phyloP scores from a whole-genome alignment of 1,140 invertebrate species.

The Mya arenaria region DNA sequence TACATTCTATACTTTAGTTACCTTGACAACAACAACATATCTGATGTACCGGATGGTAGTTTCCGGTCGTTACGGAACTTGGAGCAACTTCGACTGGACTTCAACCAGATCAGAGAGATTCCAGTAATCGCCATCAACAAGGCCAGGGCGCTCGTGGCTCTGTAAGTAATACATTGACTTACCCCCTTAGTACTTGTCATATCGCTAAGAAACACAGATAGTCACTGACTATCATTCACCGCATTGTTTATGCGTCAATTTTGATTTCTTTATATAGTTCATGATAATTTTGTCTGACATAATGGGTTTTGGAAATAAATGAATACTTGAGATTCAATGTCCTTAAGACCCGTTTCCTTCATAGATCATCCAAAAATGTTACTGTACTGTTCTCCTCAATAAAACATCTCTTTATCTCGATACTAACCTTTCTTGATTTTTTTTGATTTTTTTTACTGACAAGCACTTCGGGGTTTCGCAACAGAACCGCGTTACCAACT shows the following conservation, averaged over 20 bases:
- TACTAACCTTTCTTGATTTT: no score
- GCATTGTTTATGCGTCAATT: neutral
- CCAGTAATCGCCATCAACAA: slow-evolving; percentile 60
- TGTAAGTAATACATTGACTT: slow-evolving; percentile 66
- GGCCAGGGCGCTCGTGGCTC: slow-evolving; percentile 46
- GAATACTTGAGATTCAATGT: slow-evolving; percentile 21
- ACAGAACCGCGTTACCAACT: no score
- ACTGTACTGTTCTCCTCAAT: no score
- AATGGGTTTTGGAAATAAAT: neutral
- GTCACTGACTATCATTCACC: neutral
- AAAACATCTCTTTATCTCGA: no score
- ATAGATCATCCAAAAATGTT: no score
- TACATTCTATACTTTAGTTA: slow-evolving; percentile 67
- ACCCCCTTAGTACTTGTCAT: no score
- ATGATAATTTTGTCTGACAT: neutral
- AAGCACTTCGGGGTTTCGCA: no score
- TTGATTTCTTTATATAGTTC: neutral
- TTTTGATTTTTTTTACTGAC: no score
- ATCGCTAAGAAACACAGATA: no score
- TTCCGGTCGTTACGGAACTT: slow-evolving; percentile 62
- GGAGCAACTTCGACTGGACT: slow-evolving; percentile 65
- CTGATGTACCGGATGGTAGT: slow-evolving; percentile 59
- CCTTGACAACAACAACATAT: slow-evolving; percentile 72
- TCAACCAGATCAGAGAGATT: slow-evolving; percentile 62
- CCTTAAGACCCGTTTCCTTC: no score